Evolutionary conservation across 2,113 vertebrate genomes (phyloP), one percentile per base, ranked within the genome.

Genomic region (Gavialis gangeticus): DNA sequence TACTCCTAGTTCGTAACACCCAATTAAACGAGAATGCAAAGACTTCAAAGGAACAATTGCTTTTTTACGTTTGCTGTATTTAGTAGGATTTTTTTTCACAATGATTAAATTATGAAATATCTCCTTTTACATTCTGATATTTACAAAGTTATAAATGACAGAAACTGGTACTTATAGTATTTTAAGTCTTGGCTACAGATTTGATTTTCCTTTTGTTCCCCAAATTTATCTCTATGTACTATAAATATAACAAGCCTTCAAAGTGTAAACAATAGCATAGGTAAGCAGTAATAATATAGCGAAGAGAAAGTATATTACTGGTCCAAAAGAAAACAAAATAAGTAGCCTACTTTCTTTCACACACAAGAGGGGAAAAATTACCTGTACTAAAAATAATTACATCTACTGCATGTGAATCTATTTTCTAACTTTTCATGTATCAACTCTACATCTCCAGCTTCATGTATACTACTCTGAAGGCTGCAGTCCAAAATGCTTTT

Each of bases 101-200:
- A 56, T 25, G 55, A 10, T 21, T 71, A 13, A 0, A 0, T 37
- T 67, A 79, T 4, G 2, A 1, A 1, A 63, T 22, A 76, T 63
- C 62, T 28, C 21, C 4, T 75, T 89, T 85, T 46, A 25, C 58
- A 80, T 54, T 18, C 37, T 57, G 75, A 58, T 8, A 62, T 24
- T 66, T 66, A 16, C 2, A n/a, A 22, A 85, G 13, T 66, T 90
- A 78, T 28, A 94, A 18, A 75, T 66, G 75, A 90, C 63, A 90
- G 75, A 55, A 86, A 28, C 3, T 37, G 46, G 7, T 64, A 28
- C 21, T 12, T 11, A 17, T 16, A 78, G 24, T 9, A 25, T 67
- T 85, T 9, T 2, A 16, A 77, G 75, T 30, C 18, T 80, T 27
- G 57, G 9, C 12, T 30, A 56, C 66, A 83, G 87, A 17, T 24